These are phyloP conservation scores for Parapsyche elsis DNA, from an alignment of 1,140 invertebrate species.

Conservation along the genomic window DNA sequence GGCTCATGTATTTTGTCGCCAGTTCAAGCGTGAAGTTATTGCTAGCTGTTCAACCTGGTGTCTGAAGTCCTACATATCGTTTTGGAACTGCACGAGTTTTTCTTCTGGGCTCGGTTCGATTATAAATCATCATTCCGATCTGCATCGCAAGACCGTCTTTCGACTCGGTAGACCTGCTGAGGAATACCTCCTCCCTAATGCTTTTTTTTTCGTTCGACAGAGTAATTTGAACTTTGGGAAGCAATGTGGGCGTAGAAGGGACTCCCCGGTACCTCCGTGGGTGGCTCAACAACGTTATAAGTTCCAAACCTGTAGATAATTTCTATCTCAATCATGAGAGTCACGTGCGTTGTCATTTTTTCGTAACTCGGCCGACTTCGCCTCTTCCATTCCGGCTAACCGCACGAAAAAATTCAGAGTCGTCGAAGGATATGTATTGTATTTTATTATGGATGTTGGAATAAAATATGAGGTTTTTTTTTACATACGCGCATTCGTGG, in stretches of 20 bases:
- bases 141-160: not conserved
- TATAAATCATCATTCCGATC: conserved; percentile 4
- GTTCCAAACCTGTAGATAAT: not conserved
- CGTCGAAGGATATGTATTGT: conserved; percentile 7
- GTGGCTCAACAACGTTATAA: conserved; percentile 12
- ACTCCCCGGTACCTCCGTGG: conserved; percentile 24
- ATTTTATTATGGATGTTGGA: conserved; percentile 1
- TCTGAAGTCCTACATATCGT: too few species aligned
- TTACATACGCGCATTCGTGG: not conserved
- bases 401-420: too few species aligned
- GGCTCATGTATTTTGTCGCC: conserved; percentile 35
- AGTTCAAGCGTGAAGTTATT: conserved; percentile 34
- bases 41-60: not conserved
- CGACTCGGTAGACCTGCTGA: not conserved
- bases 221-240: conserved; percentile 1
- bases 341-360: conserved; percentile 4
- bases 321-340: conserved; percentile 9
- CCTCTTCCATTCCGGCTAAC: too few species aligned
- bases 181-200: not conserved
- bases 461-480: not conserved
- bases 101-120: not conserved
- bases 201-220: not conserved
- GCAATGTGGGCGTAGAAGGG: conserved; percentile 23
- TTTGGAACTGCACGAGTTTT: too few species aligned
- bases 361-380: not conserved